A percentile compares a stretch with the other conserved stretches of the same genome.
Conservation (phyloP, 2,797 vertebrate genomes). For the Microctenopoma stevenorrisi region DNA sequence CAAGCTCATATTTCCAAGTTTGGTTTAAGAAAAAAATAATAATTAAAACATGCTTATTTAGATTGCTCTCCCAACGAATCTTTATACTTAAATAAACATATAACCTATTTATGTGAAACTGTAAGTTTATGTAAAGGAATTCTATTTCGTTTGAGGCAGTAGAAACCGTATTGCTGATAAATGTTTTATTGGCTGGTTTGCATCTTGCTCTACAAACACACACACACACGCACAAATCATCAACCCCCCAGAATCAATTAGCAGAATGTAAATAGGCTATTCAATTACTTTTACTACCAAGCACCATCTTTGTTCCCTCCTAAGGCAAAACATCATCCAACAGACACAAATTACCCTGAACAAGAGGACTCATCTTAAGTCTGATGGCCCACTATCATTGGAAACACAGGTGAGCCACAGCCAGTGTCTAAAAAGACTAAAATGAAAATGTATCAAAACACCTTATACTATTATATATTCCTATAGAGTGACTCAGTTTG, state of each 20-base stretch:
- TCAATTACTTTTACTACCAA: conserved; percentile 65
- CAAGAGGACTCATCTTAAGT: conserved; percentile 63
- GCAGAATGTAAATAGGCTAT: conserved; percentile 72
- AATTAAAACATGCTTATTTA: neutral
- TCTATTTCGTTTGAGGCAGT: neutral
- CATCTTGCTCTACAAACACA: conserved; percentile 12
- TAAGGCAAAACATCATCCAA: conserved; percentile 74
- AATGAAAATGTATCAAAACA: neutral
- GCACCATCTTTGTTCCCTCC: conserved; percentile 57
- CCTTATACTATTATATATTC: neutral
- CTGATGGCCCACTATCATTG: conserved; percentile 40
- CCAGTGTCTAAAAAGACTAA: neutral
- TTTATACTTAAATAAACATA: too few species aligned
- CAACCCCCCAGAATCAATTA: conserved; percentile 73
- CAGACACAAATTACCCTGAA: conserved; percentile 75
- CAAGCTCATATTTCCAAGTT: neutral
- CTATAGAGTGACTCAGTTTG: neutral
- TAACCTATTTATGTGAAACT: neutral
- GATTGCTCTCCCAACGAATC: too few species aligned
- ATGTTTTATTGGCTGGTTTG: neutral
- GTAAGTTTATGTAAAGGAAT: neutral
- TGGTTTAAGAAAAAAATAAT: neutral
- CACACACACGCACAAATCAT: conserved; percentile 12
- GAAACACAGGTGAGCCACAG: neutral
- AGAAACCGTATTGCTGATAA: neutral